Evolutionary conservation across 2,113 vertebrate genomes (phyloP).

Genomic region (Empidonax alnorum): DNA sequence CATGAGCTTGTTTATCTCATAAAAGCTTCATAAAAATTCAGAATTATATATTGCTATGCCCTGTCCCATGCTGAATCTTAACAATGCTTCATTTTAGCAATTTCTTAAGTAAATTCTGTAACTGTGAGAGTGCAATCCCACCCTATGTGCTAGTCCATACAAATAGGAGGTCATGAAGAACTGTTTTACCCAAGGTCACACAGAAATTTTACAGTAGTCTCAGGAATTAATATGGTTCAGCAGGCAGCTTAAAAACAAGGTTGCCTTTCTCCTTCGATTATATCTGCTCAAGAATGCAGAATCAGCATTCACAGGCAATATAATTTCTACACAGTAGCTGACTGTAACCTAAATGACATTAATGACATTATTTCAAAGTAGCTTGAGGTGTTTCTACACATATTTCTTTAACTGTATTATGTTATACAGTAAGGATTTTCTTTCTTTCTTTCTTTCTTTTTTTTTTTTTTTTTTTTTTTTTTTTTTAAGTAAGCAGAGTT

Average conservation of each 20-base stretch:
- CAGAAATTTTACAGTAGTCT: neutral
- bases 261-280: slow-evolving; percentile 22
- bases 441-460: no score
- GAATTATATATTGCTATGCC: neutral
- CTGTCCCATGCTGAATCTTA: neutral
- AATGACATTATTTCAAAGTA: neutral
- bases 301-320: neutral
- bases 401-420: neutral
- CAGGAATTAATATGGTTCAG: slow-evolving; percentile 22
- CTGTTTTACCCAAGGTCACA: neutral
- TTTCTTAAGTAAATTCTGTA: neutral
- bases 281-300: slow-evolving; percentile 20
- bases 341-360: neutral
- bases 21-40: neutral
- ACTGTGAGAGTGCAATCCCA: neutral
- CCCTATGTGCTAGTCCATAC: neutral
- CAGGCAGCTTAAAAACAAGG: slow-evolving; percentile 38
- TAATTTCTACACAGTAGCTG: neutral
- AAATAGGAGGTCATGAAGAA: neutral
- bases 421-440: neutral
- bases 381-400: neutral
- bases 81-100: neutral
- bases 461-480: neutral
- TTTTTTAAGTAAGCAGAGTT: neutral
- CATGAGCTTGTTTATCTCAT: neutral